Base-by-base conservation (phyloP, 2,797 vertebrate species). In the Argya squamiceps region DNA sequence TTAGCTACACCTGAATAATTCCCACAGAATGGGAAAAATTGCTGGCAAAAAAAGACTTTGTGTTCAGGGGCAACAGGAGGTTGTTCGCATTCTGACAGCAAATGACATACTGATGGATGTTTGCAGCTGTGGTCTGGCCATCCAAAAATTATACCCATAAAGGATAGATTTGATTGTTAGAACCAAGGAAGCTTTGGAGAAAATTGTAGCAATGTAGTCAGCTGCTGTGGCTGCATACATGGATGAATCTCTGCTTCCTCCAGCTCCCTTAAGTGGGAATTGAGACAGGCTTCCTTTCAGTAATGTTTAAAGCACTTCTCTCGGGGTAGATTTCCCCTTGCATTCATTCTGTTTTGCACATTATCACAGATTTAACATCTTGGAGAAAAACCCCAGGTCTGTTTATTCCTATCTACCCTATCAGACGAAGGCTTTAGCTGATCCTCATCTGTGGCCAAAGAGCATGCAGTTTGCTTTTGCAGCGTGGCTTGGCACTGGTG, bases 361-460 rank as follows among this genome's bases (percentile, higher is more conserved):
- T 70, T 34, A 41, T 87, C 63, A 26, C 14, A 23, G 26, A 59
- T 29, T 52, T 70, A 93, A 74, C 43, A 65, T 41, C 60, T 58
- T 63, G n/a, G 49, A 34, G 60, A 43, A 68, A 34, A 53, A 6
- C 2, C 0, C 0, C 12, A 30, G 9, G 8, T 27, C 37, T 3
- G 0, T 80, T 86, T 60, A 27, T 64, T 76, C n/a, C 50, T 52
- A 4, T 39, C 21, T 32, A 2, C 22, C 26, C 15, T 60, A 15
- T 68, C 17, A 37, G 53, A 20, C 0, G 1, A 55, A 79, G 77
- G 26, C 13, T 68, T 86, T n/a, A 27, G 32, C 37, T 87, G 18
- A 15, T 65, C 11, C 10, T 68, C 11, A 16, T 39, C 21, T 62
- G 53, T 67, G 63, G 24, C 21, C 20, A 12, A 39, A 84, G 44